These are phyloP conservation scores for Disparrhopalites patrizii DNA, from an alignment of 2,888 invertebrate species.

Conservation along the genomic window DNA sequence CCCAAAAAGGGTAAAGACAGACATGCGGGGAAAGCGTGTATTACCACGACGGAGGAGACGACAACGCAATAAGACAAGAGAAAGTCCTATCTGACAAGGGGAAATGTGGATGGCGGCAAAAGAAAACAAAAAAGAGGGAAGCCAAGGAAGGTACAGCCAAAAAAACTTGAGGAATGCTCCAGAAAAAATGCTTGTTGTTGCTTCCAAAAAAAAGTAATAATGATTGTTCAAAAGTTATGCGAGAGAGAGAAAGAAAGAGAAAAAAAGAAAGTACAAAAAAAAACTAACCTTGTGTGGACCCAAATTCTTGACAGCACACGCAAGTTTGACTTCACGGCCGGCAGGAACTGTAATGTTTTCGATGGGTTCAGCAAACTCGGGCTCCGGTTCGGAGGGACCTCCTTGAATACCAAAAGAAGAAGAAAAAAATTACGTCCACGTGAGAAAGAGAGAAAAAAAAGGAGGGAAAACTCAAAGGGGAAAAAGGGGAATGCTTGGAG, in stretches of 20 bases:
- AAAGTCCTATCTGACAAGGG: too few relatives aligned
- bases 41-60: too few relatives aligned
- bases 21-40: too few relatives aligned
- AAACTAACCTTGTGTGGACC: slow-evolving; percentile 81
- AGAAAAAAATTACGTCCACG: neutral
- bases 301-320: slow-evolving; percentile 85
- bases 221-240: too few relatives aligned
- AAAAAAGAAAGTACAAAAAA: neutral
- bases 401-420: slow-evolving; percentile 33
- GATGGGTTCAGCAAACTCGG: slow-evolving; percentile 84
- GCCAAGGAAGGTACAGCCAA: too few relatives aligned
- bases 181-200: too few relatives aligned
- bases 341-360: slow-evolving; percentile 87
- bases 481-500: neutral
- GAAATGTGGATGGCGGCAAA: neutral
- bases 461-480: neutral
- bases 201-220: too few relatives aligned
- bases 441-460: neutral
- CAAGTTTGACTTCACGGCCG: slow-evolving; percentile 80
- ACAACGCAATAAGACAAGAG: too few relatives aligned
- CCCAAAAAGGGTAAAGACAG: too few relatives aligned
- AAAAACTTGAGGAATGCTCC: too few relatives aligned
- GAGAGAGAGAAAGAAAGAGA: too few relatives aligned
- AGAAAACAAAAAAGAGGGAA: neutral
- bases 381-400: slow-evolving; percentile 69